Conservation (phyloP, 1,140 invertebrate genomes). For the Lamellibrachia luymesi region DNA sequence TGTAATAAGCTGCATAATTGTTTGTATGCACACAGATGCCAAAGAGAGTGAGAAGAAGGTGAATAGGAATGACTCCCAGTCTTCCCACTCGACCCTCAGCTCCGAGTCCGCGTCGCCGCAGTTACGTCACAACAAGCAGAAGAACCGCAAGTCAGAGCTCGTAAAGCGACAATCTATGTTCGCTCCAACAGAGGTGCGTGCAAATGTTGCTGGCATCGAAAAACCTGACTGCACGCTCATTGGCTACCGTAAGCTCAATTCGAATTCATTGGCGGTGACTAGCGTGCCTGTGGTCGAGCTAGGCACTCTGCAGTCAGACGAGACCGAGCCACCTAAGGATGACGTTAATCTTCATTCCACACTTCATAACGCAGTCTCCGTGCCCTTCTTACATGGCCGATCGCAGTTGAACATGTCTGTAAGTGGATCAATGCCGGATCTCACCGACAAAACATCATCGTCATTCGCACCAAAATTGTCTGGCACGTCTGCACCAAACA, state of each 20-base stretch:
- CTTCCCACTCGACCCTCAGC: not conserved
- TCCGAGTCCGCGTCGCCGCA: not conserved
- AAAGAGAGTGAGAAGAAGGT: conserved; percentile 5
- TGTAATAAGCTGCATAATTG: not conserved
- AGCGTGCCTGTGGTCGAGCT: conserved; percentile 52
- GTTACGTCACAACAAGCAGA: conserved; percentile 44
- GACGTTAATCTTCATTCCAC: not conserved
- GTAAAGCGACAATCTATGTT: conserved; percentile 48
- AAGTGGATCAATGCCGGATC: conserved; percentile 59
- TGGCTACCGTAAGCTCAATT: conserved; percentile 53
- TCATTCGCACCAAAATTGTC: not conserved
- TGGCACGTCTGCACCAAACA: not conserved
- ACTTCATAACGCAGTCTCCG: conserved; percentile 34
- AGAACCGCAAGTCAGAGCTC: conserved; percentile 51
- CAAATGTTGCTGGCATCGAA: conserved; percentile 16
- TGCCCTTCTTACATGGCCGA: conserved; percentile 40
- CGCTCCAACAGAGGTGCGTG: not conserved
- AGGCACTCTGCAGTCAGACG: conserved; percentile 43
- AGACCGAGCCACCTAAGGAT: not conserved
- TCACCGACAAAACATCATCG: conserved; percentile 27
- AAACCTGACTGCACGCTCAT: conserved; percentile 40
- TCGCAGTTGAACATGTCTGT: conserved; percentile 24
- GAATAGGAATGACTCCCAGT: not conserved
- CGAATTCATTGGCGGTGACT: conserved; percentile 16
- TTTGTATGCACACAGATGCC: not conserved